A percentile compares a stretch with the other conserved stretches of the same genome.
These are phyloP conservation scores for Eupithecia subumbrata DNA, from an alignment of 2,888 invertebrate species.

Conservation along the genomic window DNA sequence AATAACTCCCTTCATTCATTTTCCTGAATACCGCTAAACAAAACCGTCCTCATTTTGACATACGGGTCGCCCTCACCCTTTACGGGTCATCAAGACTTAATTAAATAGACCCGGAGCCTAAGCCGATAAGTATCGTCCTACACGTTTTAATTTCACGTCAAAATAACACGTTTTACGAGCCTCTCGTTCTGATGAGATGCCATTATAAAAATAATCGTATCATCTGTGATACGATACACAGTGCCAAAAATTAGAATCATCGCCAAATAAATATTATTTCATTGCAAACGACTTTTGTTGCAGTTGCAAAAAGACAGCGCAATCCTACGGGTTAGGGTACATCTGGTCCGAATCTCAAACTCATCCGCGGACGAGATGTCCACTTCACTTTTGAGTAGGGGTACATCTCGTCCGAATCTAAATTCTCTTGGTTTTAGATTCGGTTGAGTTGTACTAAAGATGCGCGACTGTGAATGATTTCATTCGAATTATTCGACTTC, in stretches of 20 bases:
- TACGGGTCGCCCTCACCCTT: slow-evolving; percentile 6
- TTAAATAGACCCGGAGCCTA: slow-evolving; percentile 27
- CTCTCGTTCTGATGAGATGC: too few species aligned
- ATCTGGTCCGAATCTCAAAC: too few species aligned
- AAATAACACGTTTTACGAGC: slow-evolving; percentile 49
- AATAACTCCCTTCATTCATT: background rate
- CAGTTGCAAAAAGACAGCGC: background rate
- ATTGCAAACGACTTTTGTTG: background rate
- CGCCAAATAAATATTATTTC: background rate
- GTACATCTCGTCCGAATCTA: too few species aligned
- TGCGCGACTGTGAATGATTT: too few species aligned
- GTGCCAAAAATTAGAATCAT: background rate
- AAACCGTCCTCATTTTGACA: slow-evolving; percentile 14
- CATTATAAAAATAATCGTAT: too few species aligned
- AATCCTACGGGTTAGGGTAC: too few species aligned
- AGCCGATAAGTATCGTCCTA: slow-evolving; percentile 38
- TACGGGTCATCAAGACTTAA: slow-evolving; percentile 32
- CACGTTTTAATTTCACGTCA: slow-evolving; percentile 47
- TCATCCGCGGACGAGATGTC: too few species aligned
- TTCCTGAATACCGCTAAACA: background rate
- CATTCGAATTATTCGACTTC: too few species aligned
- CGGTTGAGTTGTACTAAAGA: too few species aligned
- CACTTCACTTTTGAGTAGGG: too few species aligned
- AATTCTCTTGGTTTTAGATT: too few species aligned
- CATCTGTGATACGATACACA: background rate